A percentile compares a stretch with the other conserved stretches of the same genome.
These are phyloP conservation scores for Desoria tigrina DNA, from an alignment of 2,888 invertebrate species.

Conservation along the genomic window DNA sequence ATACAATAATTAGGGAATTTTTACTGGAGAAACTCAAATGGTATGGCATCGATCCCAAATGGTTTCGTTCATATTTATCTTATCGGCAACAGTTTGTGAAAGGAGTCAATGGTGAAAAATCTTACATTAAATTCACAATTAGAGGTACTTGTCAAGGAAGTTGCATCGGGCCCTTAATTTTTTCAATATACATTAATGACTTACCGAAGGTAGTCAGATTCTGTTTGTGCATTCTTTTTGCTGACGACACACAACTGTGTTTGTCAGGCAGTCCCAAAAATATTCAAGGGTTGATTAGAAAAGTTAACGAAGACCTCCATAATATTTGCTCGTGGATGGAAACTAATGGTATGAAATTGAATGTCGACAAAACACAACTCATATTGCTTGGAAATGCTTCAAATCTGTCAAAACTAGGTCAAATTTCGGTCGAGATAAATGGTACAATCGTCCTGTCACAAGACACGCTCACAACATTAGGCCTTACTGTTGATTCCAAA, in stretches of 20 bases:
- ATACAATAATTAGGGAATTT: neutral
- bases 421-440: neutral
- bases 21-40: neutral
- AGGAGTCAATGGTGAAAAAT: too few relatives aligned
- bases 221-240: neutral
- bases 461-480: neutral
- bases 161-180: neutral
- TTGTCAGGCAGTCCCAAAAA: neutral
- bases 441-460: neutral
- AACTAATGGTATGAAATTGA: neutral
- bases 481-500: too few relatives aligned
- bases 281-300: neutral
- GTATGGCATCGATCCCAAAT: slow-evolving; percentile 1
- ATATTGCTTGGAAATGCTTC: neutral
- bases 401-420: neutral
- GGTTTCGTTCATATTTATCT: neutral
- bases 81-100: neutral
- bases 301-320: neutral
- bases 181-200: neutral
- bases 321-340: neutral
- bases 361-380: slow-evolving; percentile 7
- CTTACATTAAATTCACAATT: too few relatives aligned
- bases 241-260: slow-evolving; percentile 10
- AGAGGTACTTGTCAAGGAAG: too few relatives aligned
- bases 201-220: neutral